phyloP scores from a whole-genome alignment of 1,140 invertebrate genomes.

The Drosophila varians region DNA sequence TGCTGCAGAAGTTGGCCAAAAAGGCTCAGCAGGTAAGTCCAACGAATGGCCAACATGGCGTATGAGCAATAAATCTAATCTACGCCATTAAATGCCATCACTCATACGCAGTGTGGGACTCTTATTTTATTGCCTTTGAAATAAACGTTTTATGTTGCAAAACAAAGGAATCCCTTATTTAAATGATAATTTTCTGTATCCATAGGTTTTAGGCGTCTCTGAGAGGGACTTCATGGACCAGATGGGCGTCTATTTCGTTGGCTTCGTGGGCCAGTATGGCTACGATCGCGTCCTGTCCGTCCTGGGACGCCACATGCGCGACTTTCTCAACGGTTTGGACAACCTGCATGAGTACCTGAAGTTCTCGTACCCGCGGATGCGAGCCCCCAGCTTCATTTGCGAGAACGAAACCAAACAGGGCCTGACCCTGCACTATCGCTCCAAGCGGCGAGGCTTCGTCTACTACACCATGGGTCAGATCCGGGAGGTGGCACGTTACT shows the following conservation, averaged over 20 bases:
- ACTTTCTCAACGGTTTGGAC: constrained; percentile 98
- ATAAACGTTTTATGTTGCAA: too few species aligned
- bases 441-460: constrained; percentile 95
- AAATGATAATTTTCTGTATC: background rate
- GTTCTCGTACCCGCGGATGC: constrained; percentile 96
- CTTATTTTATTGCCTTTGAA: background rate
- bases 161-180: background rate
- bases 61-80: background rate
- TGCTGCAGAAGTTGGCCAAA: constrained; percentile 92
- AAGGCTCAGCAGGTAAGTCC: constrained; percentile 91
- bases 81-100: background rate
- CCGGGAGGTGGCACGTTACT: constrained; percentile 93
- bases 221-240: constrained; percentile 95
- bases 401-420: constrained; percentile 97
- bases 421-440: constrained; percentile 96
- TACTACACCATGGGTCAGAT: constrained; percentile 99
- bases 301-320: constrained; percentile 95
- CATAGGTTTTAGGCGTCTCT: constrained; percentile 91
- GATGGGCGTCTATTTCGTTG: constrained; percentile 95
- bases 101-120: background rate
- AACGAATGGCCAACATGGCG: background rate
- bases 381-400: constrained; percentile 97
- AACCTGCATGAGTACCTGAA: constrained; percentile 99
- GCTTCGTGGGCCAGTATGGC: constrained; percentile 96
- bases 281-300: constrained; percentile 96